Conservation (phyloP, 2,113 vertebrate genomes). For the Serilophus lunatus region DNA sequence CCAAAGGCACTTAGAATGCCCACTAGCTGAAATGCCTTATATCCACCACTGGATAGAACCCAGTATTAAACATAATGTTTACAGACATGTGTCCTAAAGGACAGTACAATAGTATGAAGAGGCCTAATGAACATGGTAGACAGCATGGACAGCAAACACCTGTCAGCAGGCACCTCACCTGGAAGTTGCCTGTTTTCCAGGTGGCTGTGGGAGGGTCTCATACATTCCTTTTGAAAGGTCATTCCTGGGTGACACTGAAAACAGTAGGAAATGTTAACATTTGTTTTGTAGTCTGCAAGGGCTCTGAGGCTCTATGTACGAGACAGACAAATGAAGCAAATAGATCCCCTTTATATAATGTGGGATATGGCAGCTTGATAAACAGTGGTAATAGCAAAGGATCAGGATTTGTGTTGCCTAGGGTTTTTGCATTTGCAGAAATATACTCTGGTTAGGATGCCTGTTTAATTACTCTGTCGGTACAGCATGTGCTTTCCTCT, state of each 20-base stretch:
- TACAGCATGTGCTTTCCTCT: background rate
- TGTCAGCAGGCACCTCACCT: background rate
- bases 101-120: background rate
- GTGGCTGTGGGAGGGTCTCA: background rate
- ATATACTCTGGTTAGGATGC: background rate
- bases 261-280: background rate
- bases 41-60: background rate
- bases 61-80: background rate
- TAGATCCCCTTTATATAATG: background rate
- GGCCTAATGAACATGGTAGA: fast-evolving
- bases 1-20: background rate
- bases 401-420: background rate
- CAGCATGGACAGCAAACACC: background rate
- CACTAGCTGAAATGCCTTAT: background rate
- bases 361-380: background rate
- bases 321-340: background rate
- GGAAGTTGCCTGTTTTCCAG: fast-evolving
- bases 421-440: background rate
- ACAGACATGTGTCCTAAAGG: background rate
- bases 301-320: background rate
- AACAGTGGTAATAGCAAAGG: background rate
- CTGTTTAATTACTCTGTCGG: background rate
- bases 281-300: background rate
- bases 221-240: background rate
- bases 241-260: background rate